Percentiles rank a stretch among this genome's conserved stretches.
Conservation (phyloP, 2,888 invertebrate species). For the Limnephilus marmoratus region DNA sequence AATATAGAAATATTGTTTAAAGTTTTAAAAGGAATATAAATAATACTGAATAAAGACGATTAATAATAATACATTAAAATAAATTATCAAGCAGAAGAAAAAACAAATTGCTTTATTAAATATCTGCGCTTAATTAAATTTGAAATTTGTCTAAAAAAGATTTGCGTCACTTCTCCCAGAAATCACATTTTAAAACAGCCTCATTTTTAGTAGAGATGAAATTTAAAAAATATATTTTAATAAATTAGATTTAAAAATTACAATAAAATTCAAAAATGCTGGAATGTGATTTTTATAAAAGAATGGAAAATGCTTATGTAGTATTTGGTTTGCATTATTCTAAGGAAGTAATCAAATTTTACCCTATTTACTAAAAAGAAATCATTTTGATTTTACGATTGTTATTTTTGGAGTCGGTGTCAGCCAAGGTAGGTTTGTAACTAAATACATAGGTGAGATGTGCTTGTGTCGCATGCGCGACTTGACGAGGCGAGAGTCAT, state of each 20-base stretch:
- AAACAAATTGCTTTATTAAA: neutral
- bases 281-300: neutral
- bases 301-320: neutral
- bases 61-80: neutral
- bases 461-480: too few relatives aligned
- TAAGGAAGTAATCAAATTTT: neutral
- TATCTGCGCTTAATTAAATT: neutral
- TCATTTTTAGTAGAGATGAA: slow-evolving; percentile 17
- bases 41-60: neutral
- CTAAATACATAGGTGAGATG: too few relatives aligned
- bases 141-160: neutral
- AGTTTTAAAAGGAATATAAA: neutral
- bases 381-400: too few relatives aligned
- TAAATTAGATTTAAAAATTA: neutral
- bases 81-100: neutral
- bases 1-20: neutral
- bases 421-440: too few relatives aligned
- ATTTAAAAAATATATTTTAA: neutral
- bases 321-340: neutral
- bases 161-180: neutral
- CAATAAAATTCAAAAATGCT: neutral
- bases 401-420: too few relatives aligned
- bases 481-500: too few relatives aligned
- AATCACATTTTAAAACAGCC: slow-evolving; percentile 23
- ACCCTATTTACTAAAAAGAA: neutral